Evolutionary conservation across 2,888 invertebrate genomes (phyloP).

Genomic region (Metallyticus violacea): DNA sequence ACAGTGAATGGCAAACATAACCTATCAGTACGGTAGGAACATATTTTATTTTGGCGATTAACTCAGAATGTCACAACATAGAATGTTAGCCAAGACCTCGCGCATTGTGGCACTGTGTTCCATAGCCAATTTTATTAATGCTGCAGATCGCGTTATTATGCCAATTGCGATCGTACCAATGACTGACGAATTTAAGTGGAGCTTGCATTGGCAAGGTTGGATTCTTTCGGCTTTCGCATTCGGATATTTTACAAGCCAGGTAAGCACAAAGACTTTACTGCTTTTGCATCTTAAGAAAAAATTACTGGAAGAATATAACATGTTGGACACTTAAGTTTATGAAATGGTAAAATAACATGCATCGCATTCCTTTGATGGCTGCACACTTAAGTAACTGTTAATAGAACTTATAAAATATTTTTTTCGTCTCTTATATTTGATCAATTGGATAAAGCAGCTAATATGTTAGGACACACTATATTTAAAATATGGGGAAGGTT

Average conservation of each 20-base stretch:
- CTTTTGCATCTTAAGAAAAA: no score
- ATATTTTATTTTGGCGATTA: not conserved
- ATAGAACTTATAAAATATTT: no score
- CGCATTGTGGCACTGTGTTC: slow-evolving; percentile 66
- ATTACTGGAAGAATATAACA: no score
- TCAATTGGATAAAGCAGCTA: no score
- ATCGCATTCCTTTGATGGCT: no score
- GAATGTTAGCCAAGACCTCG: slow-evolving; percentile 54
- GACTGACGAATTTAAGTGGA: slow-evolving; percentile 69
- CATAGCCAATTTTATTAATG: slow-evolving; percentile 72
- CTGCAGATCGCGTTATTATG: slow-evolving; percentile 74
- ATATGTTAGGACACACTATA: no score
- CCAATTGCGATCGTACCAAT: slow-evolving; percentile 73
- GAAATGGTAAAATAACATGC: no score
- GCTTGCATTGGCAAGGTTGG: slow-evolving; percentile 69
- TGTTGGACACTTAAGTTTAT: no score
- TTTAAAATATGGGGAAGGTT: no score
- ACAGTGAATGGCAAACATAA: not conserved
- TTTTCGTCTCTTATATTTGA: no score
- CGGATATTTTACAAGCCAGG: slow-evolving; percentile 74
- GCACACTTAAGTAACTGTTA: no score
- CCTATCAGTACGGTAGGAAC: not conserved
- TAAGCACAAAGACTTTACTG: slow-evolving; percentile 44
- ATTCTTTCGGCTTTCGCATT: slow-evolving; percentile 72
- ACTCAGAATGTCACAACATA: slow-evolving; percentile 31